These are phyloP conservation scores for Andrena fulva DNA, from an alignment of 2,888 invertebrate species.

Conservation along the genomic window DNA sequence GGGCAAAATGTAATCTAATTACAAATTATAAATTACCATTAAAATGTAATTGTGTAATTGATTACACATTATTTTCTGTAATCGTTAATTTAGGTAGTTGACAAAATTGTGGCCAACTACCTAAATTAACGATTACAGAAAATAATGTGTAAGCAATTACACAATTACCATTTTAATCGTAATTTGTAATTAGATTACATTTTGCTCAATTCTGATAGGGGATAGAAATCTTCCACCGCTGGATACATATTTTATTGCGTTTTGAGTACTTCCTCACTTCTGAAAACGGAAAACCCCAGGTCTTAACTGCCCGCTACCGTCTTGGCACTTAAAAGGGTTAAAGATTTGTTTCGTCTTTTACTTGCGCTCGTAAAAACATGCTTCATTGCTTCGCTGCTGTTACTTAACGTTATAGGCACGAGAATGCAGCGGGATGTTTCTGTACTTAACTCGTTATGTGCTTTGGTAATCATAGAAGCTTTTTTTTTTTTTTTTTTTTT, in stretches of 20 bases:
- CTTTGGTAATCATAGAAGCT: too few species aligned
- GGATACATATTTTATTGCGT: conserved; percentile 9
- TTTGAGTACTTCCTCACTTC: conserved; percentile 31
- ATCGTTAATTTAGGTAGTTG: too few species aligned
- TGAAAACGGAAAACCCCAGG: conserved; percentile 33
- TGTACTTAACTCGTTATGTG: neutral
- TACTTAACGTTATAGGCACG: conserved; percentile 10
- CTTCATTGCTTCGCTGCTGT: conserved; percentile 36
- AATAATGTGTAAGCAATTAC: too few species aligned
- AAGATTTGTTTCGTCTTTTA: conserved; percentile 47
- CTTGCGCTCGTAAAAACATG: conserved; percentile 47
- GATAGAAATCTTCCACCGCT: conserved; percentile 11
- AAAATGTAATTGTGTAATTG: too few species aligned
- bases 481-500: neutral
- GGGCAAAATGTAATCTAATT: too few species aligned
- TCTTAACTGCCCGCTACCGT: conserved; percentile 21
- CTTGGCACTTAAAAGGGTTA: conserved; percentile 47
- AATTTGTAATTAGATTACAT: too few species aligned
- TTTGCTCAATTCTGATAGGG: neutral
- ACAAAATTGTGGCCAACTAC: too few species aligned
- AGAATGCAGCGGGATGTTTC: neutral
- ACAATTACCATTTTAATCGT: too few species aligned
- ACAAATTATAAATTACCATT: too few species aligned
- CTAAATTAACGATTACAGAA: too few species aligned
- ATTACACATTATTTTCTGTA: too few species aligned